Conservation (phyloP, 2,888 invertebrate species). For the Rhagophthalmus giganteus region DNA sequence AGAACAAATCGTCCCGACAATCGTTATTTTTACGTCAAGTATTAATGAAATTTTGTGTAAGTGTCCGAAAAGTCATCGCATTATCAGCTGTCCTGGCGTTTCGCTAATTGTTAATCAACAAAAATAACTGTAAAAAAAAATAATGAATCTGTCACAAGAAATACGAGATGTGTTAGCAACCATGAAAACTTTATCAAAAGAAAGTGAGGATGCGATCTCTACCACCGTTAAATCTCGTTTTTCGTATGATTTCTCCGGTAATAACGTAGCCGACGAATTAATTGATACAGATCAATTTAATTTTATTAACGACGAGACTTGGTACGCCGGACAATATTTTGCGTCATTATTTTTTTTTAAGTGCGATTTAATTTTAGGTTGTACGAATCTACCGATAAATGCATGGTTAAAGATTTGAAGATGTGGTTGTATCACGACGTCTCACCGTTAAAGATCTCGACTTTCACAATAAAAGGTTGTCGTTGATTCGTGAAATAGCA, state of each 20-base stretch:
- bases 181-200: constrained; percentile 27
- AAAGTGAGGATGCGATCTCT: too few relatives aligned
- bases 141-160: constrained; percentile 48
- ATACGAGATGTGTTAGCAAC: constrained; percentile 40
- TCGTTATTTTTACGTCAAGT: not conserved
- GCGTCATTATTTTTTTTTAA: not conserved
- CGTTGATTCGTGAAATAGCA: constrained; percentile 20
- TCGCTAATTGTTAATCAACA: constrained; percentile 29
- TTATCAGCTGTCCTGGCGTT: constrained; percentile 19
- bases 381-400: constrained; percentile 25
- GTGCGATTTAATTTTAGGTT: constrained; percentile 22
- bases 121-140: constrained; percentile 20
- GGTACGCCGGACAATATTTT: constrained; percentile 55
- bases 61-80: constrained; percentile 10
- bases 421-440: constrained; percentile 37
- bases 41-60: not conserved
- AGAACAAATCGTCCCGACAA: not conserved
- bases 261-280: constrained; percentile 49
- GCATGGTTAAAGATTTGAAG: constrained; percentile 27
- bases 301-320: constrained; percentile 63
- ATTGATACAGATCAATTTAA: constrained; percentile 63
- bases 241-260: not conserved
- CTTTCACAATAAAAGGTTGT: constrained; percentile 20
- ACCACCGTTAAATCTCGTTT: not conserved
- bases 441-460: constrained; percentile 19